Percentiles rank a stretch among this genome's conserved stretches.
phyloP scores from a whole-genome alignment of 53 echinoderm and acorn worm species.

The Paelopatides confundens region DNA sequence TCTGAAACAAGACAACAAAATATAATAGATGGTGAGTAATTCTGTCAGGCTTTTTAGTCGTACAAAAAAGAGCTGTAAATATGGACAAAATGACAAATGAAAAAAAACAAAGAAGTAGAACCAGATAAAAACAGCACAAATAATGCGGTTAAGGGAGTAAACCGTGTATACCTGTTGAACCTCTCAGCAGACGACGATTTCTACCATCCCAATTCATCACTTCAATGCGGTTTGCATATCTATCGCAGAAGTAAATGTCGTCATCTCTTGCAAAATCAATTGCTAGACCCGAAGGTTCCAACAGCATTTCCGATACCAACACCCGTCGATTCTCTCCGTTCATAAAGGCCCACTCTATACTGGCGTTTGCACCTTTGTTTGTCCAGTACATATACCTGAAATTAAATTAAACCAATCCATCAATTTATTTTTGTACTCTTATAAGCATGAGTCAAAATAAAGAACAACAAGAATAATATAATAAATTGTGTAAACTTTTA shows the following conservation, averaged over 20 bases:
- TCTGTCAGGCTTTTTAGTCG: too few relatives aligned
- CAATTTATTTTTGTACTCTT: too few relatives aligned
- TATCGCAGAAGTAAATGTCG: slow-evolving; percentile 86
- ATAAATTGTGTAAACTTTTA: too few relatives aligned
- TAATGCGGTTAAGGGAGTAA: too few relatives aligned
- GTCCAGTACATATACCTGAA: slow-evolving; percentile 87
- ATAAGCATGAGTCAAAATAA: too few relatives aligned
- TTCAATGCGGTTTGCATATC: slow-evolving; percentile 65
- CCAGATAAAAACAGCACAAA: too few relatives aligned
- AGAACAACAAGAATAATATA: too few relatives aligned
- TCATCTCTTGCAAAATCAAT: slow-evolving; percentile 84
- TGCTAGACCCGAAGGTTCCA: slow-evolving; percentile 79
- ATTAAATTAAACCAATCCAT: background rate
- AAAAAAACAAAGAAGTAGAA: too few relatives aligned
- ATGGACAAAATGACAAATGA: too few relatives aligned
- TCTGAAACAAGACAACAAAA: background rate
- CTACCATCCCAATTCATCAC: slow-evolving; percentile 85
- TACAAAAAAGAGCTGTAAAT: too few relatives aligned
- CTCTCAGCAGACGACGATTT: slow-evolving; percentile 46
- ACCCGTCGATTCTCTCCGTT: slow-evolving; percentile 76
- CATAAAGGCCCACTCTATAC: slow-evolving; percentile 93
- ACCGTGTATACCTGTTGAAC: background rate
- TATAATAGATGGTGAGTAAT: too few relatives aligned
- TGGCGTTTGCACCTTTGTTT: slow-evolving; percentile 71
- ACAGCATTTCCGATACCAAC: slow-evolving; percentile 64